These are phyloP conservation scores for Spialia ferax DNA, from an alignment of 2,888 invertebrate species.

Conservation along the genomic window DNA sequence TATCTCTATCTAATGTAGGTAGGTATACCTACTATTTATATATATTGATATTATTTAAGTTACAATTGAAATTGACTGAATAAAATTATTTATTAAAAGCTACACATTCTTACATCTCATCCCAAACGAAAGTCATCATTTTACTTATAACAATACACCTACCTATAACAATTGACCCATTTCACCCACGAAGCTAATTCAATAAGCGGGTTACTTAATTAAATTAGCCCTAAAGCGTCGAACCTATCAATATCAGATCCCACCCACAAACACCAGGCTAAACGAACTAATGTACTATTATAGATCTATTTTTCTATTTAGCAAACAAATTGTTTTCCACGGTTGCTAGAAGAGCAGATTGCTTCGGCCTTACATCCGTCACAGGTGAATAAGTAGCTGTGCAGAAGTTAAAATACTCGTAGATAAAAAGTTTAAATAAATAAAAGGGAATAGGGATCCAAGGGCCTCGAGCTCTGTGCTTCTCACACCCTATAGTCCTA, in stretches of 20 bases:
- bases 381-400: not conserved
- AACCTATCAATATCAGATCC: constrained; percentile 17
- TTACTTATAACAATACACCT: no score
- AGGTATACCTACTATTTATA: no score
- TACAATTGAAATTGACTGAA: no score
- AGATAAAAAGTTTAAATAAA: no score
- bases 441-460: no score
- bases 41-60: no score
- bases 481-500: no score
- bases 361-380: constrained; percentile 16
- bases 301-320: constrained; percentile 64
- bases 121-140: no score
- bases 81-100: no score
- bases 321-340: constrained; percentile 60
- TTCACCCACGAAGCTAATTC: constrained; percentile 15
- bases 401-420: constrained; percentile 8
- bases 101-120: no score
- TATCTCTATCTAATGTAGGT: no score
- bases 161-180: not conserved
- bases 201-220: constrained; percentile 25
- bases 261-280: constrained; percentile 21
- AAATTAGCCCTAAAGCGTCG: not conserved
- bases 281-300: constrained; percentile 43
- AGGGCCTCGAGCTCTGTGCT: no score
- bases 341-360: constrained; percentile 52